These are phyloP conservation scores for Atherix ibis DNA, from an alignment of 2,888 invertebrate species.

Conservation along the genomic window DNA sequence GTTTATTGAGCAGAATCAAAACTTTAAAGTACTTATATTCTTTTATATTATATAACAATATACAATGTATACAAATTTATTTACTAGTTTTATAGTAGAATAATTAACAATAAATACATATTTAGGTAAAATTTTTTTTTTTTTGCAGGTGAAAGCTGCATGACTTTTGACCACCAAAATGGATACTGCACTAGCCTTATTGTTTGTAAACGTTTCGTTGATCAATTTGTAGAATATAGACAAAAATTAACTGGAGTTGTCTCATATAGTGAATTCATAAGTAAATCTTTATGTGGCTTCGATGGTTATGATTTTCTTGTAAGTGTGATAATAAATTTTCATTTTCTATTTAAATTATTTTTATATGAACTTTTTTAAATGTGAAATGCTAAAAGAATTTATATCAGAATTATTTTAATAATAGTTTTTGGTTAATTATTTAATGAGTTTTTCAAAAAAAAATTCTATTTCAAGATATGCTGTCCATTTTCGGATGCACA, in stretches of 20 bases:
- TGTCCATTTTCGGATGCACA: conserved; percentile 7
- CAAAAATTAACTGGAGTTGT: conserved; percentile 17
- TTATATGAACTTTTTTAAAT: neutral
- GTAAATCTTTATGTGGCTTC: conserved; percentile 53
- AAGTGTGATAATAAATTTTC: conserved; percentile 5
- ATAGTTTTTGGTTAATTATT: neutral
- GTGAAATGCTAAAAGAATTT: no score
- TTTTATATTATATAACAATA: no score
- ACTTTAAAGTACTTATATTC: no score
- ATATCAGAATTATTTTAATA: neutral
- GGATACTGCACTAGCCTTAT: conserved; percentile 42
- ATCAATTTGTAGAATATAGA: conserved; percentile 13
- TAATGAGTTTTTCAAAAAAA: neutral
- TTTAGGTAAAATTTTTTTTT: conserved; percentile 2
- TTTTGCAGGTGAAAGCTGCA: conserved; percentile 28
- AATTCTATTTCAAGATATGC: conserved; percentile 10
- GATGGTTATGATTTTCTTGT: conserved; percentile 49
- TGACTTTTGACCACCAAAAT: conserved; percentile 32
- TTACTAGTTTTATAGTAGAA: no score
- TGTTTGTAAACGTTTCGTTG: conserved; percentile 37
- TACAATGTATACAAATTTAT: no score
- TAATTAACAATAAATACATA: no score
- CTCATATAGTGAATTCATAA: conserved; percentile 34
- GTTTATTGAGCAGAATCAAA: no score
- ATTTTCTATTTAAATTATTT: neutral